Conservation (phyloP, 2,113 vertebrate genomes). For the Hyperopisus bebe region DNA sequence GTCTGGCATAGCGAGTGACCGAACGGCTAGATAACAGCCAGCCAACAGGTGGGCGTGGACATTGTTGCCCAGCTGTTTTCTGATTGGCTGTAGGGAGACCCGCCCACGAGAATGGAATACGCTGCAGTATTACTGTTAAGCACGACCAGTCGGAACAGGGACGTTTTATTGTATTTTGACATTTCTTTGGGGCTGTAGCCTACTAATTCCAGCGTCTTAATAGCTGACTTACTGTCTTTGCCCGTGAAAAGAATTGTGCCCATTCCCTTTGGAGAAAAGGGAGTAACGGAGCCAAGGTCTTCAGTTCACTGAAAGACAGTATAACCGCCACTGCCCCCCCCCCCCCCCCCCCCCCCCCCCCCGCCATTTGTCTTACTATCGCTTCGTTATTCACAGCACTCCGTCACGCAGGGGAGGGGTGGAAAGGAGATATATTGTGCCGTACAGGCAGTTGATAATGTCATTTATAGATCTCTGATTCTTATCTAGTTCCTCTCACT, state of each 20-base stretch:
- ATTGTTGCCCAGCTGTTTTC: not conserved
- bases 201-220: conserved; percentile 14
- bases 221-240: conserved; percentile 6
- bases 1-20: conserved; percentile 24
- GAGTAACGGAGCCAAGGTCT: conserved; percentile 19
- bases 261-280: not conserved
- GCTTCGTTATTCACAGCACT: not conserved
- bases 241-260: conserved; percentile 8
- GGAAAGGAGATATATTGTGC: not conserved
- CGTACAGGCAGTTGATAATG: not conserved
- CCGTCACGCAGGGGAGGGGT: not conserved
- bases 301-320: conserved; percentile 4
- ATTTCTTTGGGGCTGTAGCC: conserved; percentile 7
- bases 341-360: not conserved
- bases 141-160: not conserved
- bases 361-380: not conserved
- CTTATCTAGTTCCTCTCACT: not conserved
- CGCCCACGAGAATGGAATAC: not conserved
- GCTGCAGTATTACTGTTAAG: not conserved
- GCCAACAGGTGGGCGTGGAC: not conserved
- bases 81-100: not conserved
- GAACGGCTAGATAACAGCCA: conserved; percentile 12
- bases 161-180: conserved; percentile 9
- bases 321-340: not conserved
- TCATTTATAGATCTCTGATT: conserved; percentile 16